phyloP scores from a whole-genome alignment of 1,140 invertebrate species.

The Heterodera carotae region DNA sequence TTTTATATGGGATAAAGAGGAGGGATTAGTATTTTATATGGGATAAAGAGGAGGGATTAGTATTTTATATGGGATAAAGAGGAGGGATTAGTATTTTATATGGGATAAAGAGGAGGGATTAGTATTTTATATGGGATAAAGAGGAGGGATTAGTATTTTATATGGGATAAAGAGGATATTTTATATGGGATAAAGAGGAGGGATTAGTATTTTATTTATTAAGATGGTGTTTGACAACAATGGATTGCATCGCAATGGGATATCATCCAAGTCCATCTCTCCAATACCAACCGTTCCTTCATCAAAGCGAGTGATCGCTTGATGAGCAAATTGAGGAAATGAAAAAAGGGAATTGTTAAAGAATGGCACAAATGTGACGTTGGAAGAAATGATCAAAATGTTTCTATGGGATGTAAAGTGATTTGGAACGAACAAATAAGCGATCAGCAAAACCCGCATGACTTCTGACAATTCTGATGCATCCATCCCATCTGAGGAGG shows the following conservation, averaged over 20 bases:
- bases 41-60: too few relatives aligned
- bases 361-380: background rate
- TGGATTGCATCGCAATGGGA: background rate
- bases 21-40: too few relatives aligned
- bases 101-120: too few relatives aligned
- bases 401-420: background rate
- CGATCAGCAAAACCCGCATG: conserved; percentile 48
- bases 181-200: background rate
- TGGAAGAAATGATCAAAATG: background rate
- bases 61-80: too few relatives aligned
- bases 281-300: background rate
- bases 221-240: background rate
- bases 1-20: too few relatives aligned
- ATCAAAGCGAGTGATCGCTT: background rate
- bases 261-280: background rate
- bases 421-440: background rate
- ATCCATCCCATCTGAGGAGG: conserved; percentile 45
- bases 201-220: background rate
- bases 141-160: background rate
- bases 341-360: background rate
- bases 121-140: too few relatives aligned
- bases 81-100: too few relatives aligned
- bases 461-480: conserved; percentile 50
- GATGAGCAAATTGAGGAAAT: background rate
- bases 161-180: background rate